Evolutionary conservation across 2,888 invertebrate species (phyloP), one percentile per base, ranked within the genome.

Genomic region (Mimachlamys varia): DNA sequence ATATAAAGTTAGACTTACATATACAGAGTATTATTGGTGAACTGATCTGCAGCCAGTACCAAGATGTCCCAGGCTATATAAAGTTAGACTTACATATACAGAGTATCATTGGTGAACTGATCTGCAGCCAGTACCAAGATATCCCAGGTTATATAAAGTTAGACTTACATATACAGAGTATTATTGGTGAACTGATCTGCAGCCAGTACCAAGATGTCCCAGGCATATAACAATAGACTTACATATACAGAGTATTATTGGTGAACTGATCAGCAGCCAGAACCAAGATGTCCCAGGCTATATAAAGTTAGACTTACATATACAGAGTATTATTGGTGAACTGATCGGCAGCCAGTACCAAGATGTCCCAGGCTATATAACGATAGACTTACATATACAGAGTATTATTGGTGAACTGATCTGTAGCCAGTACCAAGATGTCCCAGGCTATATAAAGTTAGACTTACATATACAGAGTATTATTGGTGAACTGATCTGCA

Each of bases 361-460:
- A 94, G 19, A 93, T 90, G 87, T 95, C 95, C 96, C 98, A 98
- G 0, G 98, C 98, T 88, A 97, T 95, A 89, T 97, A 97, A 44
- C 3, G 44, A 5, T 44, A 44, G 44, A 91, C 92, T 92, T 91
- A 95, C 93, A 93, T 93, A 92, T 94, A 95, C 15, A 95, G 93
- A 19, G 92, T 49, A 88, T 93, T 95, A 89, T 93, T 92, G 15
- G 53, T 55, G 50, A 93, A 91, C 22, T 93, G 87, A 17, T 89
- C 55, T 13, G 94, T 88, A 88, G 95, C 94, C 91, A 93, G 88
- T 7, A 96, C 89, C 90, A 97, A 94, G 19, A 93, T 90, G 87
- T 95, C 95, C 96, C 98, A 98, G 0, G 98, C 98, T 88, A 97
- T 95, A 89, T 97, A 97, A 1, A 98, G 96, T 44, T 44, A 44